phyloP scores from a whole-genome alignment of 2,113 vertebrate species.

The Gallinago undulata region DNA sequence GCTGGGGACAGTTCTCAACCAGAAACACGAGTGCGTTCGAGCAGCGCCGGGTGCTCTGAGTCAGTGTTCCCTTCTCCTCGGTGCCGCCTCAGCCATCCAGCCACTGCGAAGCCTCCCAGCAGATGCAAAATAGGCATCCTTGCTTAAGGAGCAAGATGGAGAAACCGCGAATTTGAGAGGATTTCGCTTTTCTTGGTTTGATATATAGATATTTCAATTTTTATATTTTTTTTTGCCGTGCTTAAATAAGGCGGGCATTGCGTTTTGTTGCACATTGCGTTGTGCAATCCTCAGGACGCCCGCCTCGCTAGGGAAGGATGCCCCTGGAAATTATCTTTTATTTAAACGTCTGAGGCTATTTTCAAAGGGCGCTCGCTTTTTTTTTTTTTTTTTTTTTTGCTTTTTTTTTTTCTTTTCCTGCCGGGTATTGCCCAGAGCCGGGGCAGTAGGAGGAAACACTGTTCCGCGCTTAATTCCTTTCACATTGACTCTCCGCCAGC shows the following conservation, averaged over 20 bases:
- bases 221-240: neutral
- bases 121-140: constrained; percentile 31
- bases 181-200: neutral
- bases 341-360: constrained; percentile 15
- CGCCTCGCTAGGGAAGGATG: neutral
- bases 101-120: constrained; percentile 12
- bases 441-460: neutral
- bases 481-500: neutral
- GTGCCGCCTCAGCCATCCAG: constrained; percentile 13
- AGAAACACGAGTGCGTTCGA: neutral
- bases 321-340: constrained; percentile 8
- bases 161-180: neutral
- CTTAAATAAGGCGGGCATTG: neutral
- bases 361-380: constrained; percentile 25
- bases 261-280: neutral
- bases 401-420: neutral
- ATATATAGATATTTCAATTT: neutral
- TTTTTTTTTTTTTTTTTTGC: neutral
- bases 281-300: neutral
- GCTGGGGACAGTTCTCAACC: constrained; percentile 8
- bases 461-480: neutral
- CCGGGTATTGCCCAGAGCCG: neutral
- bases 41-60: constrained; percentile 1
- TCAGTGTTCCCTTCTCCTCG: neutral
- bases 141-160: neutral